Percentiles rank a stretch among this genome's conserved stretches.
Evolutionary conservation across 2,888 invertebrate genomes (phyloP).

Genomic region (Gerosis bhagava): DNA sequence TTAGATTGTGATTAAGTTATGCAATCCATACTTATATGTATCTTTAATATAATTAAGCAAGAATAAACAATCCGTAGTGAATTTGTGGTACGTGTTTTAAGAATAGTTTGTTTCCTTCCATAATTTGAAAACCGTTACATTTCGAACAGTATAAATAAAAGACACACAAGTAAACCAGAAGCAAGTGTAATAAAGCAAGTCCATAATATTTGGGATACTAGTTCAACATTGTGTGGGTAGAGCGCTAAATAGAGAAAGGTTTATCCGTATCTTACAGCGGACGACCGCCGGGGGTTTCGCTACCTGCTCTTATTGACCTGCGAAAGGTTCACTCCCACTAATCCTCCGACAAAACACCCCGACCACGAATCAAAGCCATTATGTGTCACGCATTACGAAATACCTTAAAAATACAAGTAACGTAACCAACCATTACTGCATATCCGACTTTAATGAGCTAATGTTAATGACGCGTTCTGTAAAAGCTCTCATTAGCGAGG

Average conservation of each 20-base stretch:
- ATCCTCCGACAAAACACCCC: conserved; percentile 58
- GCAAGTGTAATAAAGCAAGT: conserved; percentile 15
- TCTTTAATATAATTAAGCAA: conserved; percentile 72
- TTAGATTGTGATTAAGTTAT: conserved; percentile 63
- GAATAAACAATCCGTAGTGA: conserved; percentile 82
- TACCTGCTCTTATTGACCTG: conserved; percentile 73
- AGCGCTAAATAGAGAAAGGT: conserved; percentile 18
- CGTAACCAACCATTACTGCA: conserved; percentile 1
- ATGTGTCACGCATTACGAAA: conserved; percentile 38
- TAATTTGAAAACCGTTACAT: no score
- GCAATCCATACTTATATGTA: conserved; percentile 73
- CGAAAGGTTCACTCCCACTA: conserved; percentile 53
- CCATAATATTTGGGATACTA: conserved; percentile 10
- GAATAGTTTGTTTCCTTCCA: no score
- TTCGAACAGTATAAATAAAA: neutral
- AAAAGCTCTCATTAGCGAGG: conserved; percentile 2
- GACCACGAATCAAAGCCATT: conserved; percentile 67
- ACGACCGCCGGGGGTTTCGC: conserved; percentile 45
- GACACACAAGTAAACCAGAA: conserved; percentile 6
- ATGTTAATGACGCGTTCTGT: conserved; percentile 7
- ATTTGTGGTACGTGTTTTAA: no score
- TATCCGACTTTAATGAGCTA: neutral
- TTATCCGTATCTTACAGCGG: conserved; percentile 22
- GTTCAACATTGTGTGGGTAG: conserved; percentile 12
- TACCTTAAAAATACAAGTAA: conserved; percentile 30